These are phyloP conservation scores for Phymanthus crucifer DNA, from an alignment of 92 coral and sea anemone genomes.

Conservation along the genomic window DNA sequence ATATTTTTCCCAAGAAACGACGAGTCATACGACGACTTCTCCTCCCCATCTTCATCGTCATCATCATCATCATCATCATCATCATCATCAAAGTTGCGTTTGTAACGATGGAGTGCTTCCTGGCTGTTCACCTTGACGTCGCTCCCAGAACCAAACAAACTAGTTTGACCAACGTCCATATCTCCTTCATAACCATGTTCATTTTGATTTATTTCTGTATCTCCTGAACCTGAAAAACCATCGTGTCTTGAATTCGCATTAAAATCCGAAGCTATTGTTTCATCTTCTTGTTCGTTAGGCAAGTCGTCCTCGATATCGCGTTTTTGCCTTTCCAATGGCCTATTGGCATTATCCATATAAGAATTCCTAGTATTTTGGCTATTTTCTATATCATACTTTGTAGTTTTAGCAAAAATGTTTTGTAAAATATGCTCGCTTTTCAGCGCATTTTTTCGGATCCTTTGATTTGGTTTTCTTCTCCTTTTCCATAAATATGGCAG, in stretches of 20 bases:
- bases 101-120: conserved; percentile 19
- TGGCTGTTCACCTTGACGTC: neutral
- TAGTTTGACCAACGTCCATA: neutral
- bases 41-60: neutral
- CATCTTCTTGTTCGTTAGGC: neutral
- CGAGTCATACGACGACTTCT: neutral
- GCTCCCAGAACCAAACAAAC: neutral
- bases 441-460: neutral
- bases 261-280: neutral
- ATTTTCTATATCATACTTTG: neutral
- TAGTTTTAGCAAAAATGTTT: neutral
- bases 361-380: neutral
- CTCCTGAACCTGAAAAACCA: conserved; percentile 3
- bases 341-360: neutral
- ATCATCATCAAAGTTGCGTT: conserved; percentile 25
- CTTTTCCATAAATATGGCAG: conserved; percentile 33
- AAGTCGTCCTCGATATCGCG: conserved; percentile 25
- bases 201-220: neutral
- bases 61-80: neutral
- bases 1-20: neutral
- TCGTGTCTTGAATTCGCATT: neutral
- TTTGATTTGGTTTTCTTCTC: conserved; percentile 14
- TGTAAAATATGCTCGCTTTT: neutral
- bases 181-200: neutral
- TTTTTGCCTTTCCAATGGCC: conserved; percentile 8